Percentiles rank a stretch among this genome's conserved stretches.
phyloP scores from a whole-genome alignment of 2,888 invertebrate species.

The Empis stercorea region DNA sequence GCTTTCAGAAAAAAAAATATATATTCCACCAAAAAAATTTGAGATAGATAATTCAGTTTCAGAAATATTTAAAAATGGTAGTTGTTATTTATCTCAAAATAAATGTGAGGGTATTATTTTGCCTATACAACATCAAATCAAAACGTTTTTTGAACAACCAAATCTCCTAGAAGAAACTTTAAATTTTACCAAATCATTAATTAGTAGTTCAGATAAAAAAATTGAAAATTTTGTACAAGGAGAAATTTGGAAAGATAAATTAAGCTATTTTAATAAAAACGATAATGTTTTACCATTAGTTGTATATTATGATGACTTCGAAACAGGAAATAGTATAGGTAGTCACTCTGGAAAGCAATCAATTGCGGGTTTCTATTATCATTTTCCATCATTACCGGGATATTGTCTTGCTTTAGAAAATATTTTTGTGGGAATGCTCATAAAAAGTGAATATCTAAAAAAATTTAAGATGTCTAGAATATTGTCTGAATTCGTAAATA shows the following conservation, averaged over 20 bases:
- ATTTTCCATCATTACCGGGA: neutral
- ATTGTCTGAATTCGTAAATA: neutral
- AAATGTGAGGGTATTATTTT: neutral
- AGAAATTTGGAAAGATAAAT: neutral
- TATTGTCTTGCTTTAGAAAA: neutral
- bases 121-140: neutral
- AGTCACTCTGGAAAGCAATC: neutral
- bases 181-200: neutral
- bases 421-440: neutral
- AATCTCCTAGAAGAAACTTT: neutral
- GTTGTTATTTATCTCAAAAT: neutral
- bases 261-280: neutral
- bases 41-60: neutral
- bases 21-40: neutral
- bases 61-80: neutral
- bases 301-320: conserved; percentile 12
- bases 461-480: neutral
- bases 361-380: neutral
- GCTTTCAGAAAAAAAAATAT: neutral
- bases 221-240: neutral
- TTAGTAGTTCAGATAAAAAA: neutral
- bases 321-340: neutral
- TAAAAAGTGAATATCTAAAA: conserved; percentile 1
- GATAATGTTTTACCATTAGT: conserved; percentile 11
- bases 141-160: neutral